Percentiles rank a stretch among this genome's conserved stretches.
These are phyloP conservation scores for Cylloceria caligata DNA, from an alignment of 2,888 invertebrate genomes.

Conservation along the genomic window DNA sequence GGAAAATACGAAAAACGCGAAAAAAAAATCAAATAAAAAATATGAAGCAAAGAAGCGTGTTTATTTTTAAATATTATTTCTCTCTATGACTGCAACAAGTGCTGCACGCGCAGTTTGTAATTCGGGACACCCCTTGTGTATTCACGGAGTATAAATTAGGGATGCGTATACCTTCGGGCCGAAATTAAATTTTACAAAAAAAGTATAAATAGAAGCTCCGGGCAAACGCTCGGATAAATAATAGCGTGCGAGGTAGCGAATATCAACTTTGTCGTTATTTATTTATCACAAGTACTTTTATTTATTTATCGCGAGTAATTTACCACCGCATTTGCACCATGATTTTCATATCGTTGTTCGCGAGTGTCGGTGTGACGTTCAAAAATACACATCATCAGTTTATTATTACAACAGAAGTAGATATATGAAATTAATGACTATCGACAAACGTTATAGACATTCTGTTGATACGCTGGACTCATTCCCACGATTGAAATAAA, in stretches of 20 bases:
- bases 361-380: no score
- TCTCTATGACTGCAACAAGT: not conserved
- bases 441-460: not conserved
- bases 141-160: not conserved
- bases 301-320: no score
- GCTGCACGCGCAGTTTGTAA: not conserved
- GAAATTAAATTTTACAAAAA: conserved; percentile 4
- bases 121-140: not conserved
- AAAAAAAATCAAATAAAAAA: not conserved
- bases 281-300: not conserved
- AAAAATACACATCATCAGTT: no score
- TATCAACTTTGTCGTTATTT: not conserved
- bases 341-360: no score
- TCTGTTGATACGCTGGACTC: not conserved
- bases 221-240: conserved; percentile 2
- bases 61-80: not conserved
- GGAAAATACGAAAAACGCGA: not conserved
- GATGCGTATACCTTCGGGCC: not conserved
- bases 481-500: not conserved
- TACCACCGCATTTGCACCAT: not conserved
- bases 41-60: not conserved
- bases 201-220: not conserved
- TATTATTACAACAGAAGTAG: not conserved
- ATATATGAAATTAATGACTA: not conserved
- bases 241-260: not conserved